phyloP scores from a whole-genome alignment of 2,888 invertebrate species.

The Cerastis leucographa region DNA sequence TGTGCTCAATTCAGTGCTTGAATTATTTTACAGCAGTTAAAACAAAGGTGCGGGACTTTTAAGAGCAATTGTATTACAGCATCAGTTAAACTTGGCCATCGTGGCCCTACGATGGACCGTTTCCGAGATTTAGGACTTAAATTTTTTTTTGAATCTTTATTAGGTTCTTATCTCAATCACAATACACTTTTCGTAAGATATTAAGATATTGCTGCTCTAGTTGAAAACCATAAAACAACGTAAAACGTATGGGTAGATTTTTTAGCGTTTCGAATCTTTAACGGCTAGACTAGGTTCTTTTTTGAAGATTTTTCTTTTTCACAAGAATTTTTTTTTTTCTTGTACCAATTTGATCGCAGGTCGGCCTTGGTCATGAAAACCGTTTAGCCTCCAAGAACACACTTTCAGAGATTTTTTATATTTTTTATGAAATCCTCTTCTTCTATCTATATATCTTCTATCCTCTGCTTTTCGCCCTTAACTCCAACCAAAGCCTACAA shows the following conservation, averaged over 20 bases:
- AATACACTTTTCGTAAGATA: too few relatives aligned
- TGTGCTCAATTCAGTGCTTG: background rate
- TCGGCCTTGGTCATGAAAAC: background rate
- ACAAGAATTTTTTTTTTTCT: too few relatives aligned
- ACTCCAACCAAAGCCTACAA: background rate
- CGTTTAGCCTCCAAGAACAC: background rate
- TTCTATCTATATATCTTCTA: too few relatives aligned
- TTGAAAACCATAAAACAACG: background rate
- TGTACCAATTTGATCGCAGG: background rate
- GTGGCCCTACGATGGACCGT: background rate
- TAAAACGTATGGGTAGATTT: background rate
- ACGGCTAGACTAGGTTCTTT: fast-evolving
- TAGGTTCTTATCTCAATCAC: background rate
- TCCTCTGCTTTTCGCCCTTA: background rate
- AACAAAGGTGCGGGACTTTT: background rate
- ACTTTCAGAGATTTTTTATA: too few relatives aligned
- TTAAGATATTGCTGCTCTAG: background rate
- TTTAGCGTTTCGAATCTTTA: background rate
- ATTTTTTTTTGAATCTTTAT: background rate
- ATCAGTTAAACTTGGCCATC: background rate
- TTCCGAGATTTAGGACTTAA: background rate
- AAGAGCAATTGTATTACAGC: too few relatives aligned
- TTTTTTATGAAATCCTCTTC: background rate
- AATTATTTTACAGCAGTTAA: background rate
- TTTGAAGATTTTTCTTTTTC: background rate